Conservation (phyloP, 2,113 vertebrate genomes). For the Apodemus speciosus region DNA sequence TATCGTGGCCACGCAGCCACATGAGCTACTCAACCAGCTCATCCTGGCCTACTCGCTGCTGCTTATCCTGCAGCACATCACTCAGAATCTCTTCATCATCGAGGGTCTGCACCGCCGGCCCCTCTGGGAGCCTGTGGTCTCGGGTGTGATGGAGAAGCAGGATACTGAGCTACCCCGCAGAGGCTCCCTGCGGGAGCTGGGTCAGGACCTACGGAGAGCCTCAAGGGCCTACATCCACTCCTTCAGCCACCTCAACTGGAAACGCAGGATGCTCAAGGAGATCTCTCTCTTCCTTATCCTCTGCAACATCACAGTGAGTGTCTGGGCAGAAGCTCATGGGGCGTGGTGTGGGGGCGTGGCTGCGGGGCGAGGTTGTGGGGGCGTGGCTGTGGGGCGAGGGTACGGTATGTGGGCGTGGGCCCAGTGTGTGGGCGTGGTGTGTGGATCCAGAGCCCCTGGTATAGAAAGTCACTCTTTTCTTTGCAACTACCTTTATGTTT, state of each 20-base stretch:
- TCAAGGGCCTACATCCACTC: conserved; percentile 82
- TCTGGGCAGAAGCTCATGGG: fast-evolving
- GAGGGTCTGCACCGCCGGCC: conserved; percentile 90
- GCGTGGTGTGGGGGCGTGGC: fast-evolving
- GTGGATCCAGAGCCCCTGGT: neutral
- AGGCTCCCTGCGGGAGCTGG: conserved; percentile 78
- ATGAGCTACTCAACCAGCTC: conserved; percentile 84
- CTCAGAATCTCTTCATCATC: conserved; percentile 95
- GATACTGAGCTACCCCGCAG: neutral
- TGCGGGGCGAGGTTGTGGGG: no score
- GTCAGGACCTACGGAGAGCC: conserved; percentile 76
- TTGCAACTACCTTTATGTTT: neutral
- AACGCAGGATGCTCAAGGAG: conserved; percentile 87
- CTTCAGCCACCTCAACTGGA: conserved; percentile 84
- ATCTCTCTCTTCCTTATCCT: conserved; percentile 92
- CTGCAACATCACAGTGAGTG: conserved; percentile 92
- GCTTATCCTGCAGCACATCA: conserved; percentile 90
- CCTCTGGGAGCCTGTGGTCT: neutral
- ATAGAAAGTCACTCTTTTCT: neutral
- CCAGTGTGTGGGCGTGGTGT: no score
- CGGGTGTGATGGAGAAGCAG: neutral
- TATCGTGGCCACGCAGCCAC: conserved; percentile 83
- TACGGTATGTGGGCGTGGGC: no score
- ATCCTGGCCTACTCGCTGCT: conserved; percentile 90
- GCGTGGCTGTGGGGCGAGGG: no score